These are phyloP conservation scores for Coregonus suidteri DNA, from an alignment of 2,797 vertebrate genomes.

Conservation along the genomic window DNA sequence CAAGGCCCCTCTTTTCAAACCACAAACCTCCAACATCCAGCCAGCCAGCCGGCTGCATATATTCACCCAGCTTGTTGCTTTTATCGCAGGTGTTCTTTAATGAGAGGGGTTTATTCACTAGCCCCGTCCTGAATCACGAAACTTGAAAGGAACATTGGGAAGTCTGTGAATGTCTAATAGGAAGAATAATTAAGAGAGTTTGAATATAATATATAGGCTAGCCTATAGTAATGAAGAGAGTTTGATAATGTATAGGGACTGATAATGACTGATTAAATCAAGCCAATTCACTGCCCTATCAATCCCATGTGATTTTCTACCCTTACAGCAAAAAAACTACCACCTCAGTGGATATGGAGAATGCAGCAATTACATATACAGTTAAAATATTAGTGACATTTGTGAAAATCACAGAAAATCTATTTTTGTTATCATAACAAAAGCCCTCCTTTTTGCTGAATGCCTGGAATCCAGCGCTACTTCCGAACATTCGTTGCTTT, in stretches of 20 bases:
- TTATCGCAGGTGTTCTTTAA: constrained; percentile 55
- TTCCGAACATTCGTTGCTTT: background rate
- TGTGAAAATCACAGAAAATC: constrained; percentile 22
- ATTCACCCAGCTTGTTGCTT: constrained; percentile 29
- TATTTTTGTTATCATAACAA: background rate
- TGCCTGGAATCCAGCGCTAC: constrained; percentile 20
- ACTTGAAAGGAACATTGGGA: background rate
- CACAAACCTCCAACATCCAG: background rate
- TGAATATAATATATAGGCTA: too few relatives aligned
- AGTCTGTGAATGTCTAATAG: background rate
- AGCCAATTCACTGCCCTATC: too few relatives aligned
- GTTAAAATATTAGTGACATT: background rate
- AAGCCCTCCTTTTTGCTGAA: background rate
- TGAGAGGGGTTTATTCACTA: constrained; percentile 50
- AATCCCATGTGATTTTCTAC: background rate
- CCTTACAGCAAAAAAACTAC: background rate
- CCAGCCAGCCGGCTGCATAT: constrained; percentile 15
- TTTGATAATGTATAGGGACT: too few relatives aligned
- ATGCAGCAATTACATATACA: background rate
- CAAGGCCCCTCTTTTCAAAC: constrained; percentile 5
- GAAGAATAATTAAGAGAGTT: background rate
- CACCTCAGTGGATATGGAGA: background rate
- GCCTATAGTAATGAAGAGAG: background rate
- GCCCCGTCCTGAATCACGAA: constrained; percentile 29
- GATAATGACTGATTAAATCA: background rate